phyloP scores from a whole-genome alignment of 2,797 vertebrate species.

The Acrocephalus scirpaceus region DNA sequence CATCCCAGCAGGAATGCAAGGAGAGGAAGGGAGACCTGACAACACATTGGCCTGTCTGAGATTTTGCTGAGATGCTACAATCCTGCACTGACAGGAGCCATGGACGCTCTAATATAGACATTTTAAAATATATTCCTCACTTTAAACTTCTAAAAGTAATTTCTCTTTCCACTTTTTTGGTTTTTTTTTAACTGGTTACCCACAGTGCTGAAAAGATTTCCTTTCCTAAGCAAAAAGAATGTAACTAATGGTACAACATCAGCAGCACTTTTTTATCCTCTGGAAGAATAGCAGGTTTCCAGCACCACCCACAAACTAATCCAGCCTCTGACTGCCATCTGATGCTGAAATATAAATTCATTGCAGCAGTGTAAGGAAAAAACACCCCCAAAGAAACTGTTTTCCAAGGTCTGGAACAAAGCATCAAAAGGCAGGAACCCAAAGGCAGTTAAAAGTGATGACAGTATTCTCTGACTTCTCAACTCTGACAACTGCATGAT shows the following conservation, averaged over 20 bases:
- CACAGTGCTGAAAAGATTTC: neutral
- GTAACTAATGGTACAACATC: neutral
- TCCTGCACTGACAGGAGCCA: neutral
- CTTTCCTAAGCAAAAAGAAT: neutral
- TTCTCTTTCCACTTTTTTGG: neutral
- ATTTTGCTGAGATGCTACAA: neutral
- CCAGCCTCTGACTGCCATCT: neutral
- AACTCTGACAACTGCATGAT: neutral
- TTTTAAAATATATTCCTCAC: neutral
- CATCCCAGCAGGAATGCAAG: neutral
- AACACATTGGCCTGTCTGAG: neutral
- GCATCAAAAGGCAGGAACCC: neutral
- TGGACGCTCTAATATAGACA: rapidly evolving
- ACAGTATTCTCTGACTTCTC: neutral
- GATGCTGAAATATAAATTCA: neutral
- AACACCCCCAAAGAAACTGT: neutral
- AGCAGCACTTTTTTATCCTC: neutral
- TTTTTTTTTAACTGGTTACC: neutral
- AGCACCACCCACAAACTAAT: neutral
- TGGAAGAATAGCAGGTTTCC: neutral
- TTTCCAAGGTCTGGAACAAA: neutral
- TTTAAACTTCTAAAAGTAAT: neutral
- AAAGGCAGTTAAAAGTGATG: neutral
- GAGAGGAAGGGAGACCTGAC: neutral
- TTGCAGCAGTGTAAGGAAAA: neutral